These are phyloP conservation scores for Euphysa ruthae DNA, from an alignment of 30 jellyfish, hydroid and myxozoan genomes.

Conservation along the genomic window DNA sequence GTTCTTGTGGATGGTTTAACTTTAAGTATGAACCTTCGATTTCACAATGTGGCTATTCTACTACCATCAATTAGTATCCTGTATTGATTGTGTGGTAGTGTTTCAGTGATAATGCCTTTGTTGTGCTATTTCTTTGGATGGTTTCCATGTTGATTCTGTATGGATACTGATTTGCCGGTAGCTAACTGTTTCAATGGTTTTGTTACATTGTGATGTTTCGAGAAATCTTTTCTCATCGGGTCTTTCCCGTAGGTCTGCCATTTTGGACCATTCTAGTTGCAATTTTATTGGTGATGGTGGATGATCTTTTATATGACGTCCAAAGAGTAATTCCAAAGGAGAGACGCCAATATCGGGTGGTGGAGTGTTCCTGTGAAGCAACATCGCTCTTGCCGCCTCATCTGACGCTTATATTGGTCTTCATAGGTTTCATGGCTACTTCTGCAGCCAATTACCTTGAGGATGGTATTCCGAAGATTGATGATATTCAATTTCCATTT, in stretches of 20 bases:
- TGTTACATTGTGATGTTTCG: neutral
- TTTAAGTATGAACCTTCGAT: conserved; percentile 8
- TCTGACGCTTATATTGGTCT: neutral
- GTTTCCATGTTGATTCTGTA: conserved; percentile 4
- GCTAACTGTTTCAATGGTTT: neutral
- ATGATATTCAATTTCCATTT: too few relatives aligned
- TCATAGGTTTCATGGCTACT: too few relatives aligned
- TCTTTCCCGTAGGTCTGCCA: neutral
- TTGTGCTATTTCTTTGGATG: neutral
- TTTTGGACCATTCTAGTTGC: neutral
- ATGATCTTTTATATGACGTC: neutral
- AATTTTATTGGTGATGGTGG: neutral
- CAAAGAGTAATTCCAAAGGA: neutral
- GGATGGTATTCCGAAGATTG: too few relatives aligned
- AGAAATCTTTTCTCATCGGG: neutral
- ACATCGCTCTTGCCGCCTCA: neutral
- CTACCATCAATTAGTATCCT: conserved; percentile 1
- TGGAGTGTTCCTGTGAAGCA: conserved; percentile 10
- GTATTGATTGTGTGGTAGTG: conserved; percentile 14
- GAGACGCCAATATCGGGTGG: conserved; percentile 2
- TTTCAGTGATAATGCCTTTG: neutral
- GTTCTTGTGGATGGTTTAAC: neutral
- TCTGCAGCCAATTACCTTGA: too few relatives aligned
- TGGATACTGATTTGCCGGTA: neutral
- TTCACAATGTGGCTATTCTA: conserved; percentile 1